Percentiles rank a stretch among this genome's conserved stretches.
phyloP scores from a whole-genome alignment of 2,888 invertebrate genomes.

The Epicampocera succincta region DNA sequence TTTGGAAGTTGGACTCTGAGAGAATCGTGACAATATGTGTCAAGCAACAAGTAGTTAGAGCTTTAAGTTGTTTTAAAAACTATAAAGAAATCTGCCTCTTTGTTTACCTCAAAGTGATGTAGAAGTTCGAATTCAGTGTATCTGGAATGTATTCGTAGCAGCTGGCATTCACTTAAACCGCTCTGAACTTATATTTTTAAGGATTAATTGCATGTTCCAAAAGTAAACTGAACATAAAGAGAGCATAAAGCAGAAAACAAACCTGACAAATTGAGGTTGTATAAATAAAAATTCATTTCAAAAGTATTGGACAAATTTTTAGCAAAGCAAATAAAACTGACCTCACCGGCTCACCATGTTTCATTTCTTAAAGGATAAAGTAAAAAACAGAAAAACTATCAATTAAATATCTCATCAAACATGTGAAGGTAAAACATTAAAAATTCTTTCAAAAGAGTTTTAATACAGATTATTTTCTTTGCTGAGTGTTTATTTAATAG shows the following conservation, averaged over 20 bases:
- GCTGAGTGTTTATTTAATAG: slow-evolving; percentile 19
- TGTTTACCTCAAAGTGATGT: too few species aligned
- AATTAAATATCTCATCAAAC: background rate
- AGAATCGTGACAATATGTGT: too few species aligned
- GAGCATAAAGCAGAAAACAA: slow-evolving; percentile 5
- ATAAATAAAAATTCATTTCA: slow-evolving; percentile 38
- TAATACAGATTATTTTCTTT: slow-evolving; percentile 25
- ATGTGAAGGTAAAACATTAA: slow-evolving; percentile 21
- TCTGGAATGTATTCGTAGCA: too few species aligned
- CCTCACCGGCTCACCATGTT: slow-evolving; percentile 24
- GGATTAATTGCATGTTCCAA: slow-evolving; percentile 2
- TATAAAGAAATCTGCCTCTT: too few species aligned
- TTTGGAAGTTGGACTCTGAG: too few species aligned
- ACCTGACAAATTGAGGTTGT: slow-evolving; percentile 23
- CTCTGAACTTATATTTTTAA: background rate
- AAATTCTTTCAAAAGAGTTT: slow-evolving; percentile 51
- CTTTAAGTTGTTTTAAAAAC: too few species aligned
- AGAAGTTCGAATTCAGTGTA: too few species aligned
- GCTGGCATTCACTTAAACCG: background rate
- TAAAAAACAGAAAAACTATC: background rate
- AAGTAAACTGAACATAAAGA: slow-evolving; percentile 8
- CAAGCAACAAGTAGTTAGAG: too few species aligned
- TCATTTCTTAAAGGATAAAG: background rate
- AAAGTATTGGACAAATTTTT: slow-evolving; percentile 44
- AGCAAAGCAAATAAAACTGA: slow-evolving; percentile 57